phyloP scores from a whole-genome alignment of 2,797 vertebrate genomes.

The Spinus olivaceus region DNA sequence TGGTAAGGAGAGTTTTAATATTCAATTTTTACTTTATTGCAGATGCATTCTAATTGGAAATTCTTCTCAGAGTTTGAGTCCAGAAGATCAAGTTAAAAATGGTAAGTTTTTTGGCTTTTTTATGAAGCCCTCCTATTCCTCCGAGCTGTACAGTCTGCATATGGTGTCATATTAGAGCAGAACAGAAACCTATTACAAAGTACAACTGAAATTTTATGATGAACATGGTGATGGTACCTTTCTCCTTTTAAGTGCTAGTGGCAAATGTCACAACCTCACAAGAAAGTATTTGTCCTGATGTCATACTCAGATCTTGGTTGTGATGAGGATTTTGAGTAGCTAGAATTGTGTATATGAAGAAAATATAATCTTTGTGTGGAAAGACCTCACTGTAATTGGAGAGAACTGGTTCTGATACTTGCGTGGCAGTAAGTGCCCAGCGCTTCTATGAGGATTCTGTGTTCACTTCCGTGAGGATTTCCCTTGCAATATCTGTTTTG shows the following conservation, averaged over 20 bases:
- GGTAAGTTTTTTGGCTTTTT: neutral
- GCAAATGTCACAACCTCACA: neutral
- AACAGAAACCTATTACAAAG: rapidly evolving
- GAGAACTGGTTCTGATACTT: neutral
- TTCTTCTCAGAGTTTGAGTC: neutral
- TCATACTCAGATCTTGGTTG: neutral
- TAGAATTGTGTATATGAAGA: neutral
- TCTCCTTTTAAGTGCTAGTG: neutral
- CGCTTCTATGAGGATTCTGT: neutral
- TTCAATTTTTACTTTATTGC: constrained; percentile 51
- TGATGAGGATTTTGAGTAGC: neutral
- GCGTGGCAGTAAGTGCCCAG: neutral
- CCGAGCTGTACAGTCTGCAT: rapidly evolving
- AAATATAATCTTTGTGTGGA: neutral
- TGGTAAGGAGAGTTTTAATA: neutral
- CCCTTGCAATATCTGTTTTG: neutral
- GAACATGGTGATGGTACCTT: neutral
- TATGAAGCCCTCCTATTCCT: neutral
- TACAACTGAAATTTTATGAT: neutral
- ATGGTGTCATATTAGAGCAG: neutral
- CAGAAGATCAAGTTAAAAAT: constrained; percentile 10
- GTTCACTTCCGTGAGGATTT: neutral
- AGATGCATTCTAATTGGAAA: constrained; percentile 49
- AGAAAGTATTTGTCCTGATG: neutral
- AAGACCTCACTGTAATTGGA: neutral